Percentiles rank a stretch among this genome's conserved stretches.
phyloP scores from a whole-genome alignment of 2,797 vertebrate genomes.

The Brotula barbata region DNA sequence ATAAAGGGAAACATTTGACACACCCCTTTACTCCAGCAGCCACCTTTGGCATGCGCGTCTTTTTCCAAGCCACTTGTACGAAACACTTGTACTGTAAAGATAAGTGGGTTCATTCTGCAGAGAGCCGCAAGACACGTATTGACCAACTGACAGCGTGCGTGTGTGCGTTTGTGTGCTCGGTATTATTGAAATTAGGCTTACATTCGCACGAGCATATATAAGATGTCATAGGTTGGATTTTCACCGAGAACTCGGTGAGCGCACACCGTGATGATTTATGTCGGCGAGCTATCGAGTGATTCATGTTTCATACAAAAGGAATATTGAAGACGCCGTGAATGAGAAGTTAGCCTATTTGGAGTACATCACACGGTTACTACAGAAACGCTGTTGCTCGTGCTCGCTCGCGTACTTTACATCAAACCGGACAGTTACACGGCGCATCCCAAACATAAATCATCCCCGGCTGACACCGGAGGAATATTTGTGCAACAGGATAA shows the following conservation, averaged over 20 bases:
- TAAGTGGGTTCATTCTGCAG: constrained; percentile 34
- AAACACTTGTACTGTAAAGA: constrained; percentile 34
- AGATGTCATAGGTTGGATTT: background rate
- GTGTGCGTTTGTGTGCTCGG: too few relatives aligned
- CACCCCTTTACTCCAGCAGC: constrained; percentile 46
- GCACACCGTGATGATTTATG: background rate
- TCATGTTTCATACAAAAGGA: background rate
- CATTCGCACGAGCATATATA: background rate
- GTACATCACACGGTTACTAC: too few relatives aligned
- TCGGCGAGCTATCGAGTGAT: background rate
- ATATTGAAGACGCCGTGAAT: background rate
- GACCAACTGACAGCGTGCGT: constrained; percentile 18
- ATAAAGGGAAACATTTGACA: constrained; percentile 54
- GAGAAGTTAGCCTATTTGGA: background rate
- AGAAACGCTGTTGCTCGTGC: too few relatives aligned
- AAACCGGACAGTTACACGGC: too few relatives aligned
- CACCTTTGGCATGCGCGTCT: constrained; percentile 46
- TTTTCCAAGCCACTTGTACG: constrained; percentile 35
- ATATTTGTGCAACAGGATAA: too few relatives aligned
- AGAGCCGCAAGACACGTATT: constrained; percentile 31
- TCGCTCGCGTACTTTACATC: too few relatives aligned
- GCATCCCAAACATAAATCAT: too few relatives aligned
- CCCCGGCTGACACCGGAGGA: too few relatives aligned
- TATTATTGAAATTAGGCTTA: constrained; percentile 15
- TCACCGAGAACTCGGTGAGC: background rate